phyloP scores from a whole-genome alignment of 2,113 vertebrate species.

The Actenoides hombroni region DNA sequence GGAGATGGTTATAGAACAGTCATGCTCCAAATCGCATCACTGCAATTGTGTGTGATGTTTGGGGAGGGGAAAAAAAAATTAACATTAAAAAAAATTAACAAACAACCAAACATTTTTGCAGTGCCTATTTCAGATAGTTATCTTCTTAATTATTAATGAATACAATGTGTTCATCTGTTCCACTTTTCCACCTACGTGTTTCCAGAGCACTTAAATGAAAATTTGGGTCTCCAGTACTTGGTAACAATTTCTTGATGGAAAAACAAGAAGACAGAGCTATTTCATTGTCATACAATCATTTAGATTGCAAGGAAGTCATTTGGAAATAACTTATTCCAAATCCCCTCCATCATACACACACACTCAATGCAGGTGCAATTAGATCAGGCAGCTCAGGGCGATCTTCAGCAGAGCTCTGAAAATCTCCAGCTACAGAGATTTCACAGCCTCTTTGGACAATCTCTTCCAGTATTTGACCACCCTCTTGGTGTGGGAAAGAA shows the following conservation, averaged over 20 bases:
- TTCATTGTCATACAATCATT: neutral
- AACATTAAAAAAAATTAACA: neutral
- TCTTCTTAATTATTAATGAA: neutral
- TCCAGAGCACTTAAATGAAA: neutral
- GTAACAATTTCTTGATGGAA: neutral
- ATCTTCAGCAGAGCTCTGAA: neutral
- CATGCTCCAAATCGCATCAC: neutral
- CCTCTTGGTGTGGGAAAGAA: fast-evolving
- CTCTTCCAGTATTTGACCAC: conserved; percentile 37
- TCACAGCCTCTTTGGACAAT: neutral
- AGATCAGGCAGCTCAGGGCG: neutral
- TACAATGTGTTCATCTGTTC: neutral
- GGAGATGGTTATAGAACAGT: conserved; percentile 22
- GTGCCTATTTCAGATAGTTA: neutral
- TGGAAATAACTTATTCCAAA: neutral
- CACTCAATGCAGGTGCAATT: neutral
- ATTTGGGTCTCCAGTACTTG: neutral
- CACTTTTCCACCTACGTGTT: neutral
- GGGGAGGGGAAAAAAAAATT: neutral
- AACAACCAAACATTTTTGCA: neutral
- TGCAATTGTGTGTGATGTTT: neutral
- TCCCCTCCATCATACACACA: neutral
- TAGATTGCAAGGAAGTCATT: neutral
- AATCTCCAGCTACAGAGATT: conserved; percentile 5
- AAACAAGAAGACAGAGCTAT: neutral